Evolutionary conservation across 92 coral and sea anemone species (phyloP).

Genomic region (Porites divaricata): DNA sequence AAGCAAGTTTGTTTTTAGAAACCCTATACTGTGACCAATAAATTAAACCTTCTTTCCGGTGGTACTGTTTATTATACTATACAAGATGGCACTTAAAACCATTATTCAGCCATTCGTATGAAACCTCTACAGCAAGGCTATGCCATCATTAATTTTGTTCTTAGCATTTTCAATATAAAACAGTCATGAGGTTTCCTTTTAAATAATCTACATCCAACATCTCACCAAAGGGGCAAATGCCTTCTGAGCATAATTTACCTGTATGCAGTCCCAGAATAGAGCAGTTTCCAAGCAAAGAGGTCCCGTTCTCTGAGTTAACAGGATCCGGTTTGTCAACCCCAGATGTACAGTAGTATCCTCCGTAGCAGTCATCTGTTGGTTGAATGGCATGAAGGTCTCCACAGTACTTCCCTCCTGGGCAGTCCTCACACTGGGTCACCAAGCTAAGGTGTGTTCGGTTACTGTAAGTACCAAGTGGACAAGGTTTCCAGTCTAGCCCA

Average conservation of each 20-base stretch:
- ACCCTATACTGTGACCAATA: no score
- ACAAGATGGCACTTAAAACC: no score
- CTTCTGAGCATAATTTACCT: constrained; percentile 50
- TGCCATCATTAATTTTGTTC: no score
- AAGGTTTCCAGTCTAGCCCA: constrained; percentile 94
- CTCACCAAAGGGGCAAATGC: no score
- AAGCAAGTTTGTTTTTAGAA: not conserved
- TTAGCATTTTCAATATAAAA: no score
- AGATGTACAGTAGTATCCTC: constrained; percentile 88
- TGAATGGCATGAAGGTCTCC: constrained; percentile 69
- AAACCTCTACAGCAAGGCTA: no score
- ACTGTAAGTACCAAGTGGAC: constrained; percentile 93
- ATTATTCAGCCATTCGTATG: no score
- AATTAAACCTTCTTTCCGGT: no score
- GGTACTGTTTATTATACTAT: no score
- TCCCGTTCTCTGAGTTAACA: constrained; percentile 64
- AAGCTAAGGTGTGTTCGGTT: constrained; percentile 67
- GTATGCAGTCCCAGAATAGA: constrained; percentile 77
- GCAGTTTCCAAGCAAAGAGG: constrained; percentile 84
- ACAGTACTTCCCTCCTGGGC: constrained; percentile 90
- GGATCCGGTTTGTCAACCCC: constrained; percentile 94
- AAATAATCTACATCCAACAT: no score
- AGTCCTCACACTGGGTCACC: constrained; percentile 87
- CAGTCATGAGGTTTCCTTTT: no score
- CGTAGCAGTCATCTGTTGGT: constrained; percentile 76